Base-by-base conservation (phyloP, 2,113 vertebrate species). In the Trematocara marginatum region DNA sequence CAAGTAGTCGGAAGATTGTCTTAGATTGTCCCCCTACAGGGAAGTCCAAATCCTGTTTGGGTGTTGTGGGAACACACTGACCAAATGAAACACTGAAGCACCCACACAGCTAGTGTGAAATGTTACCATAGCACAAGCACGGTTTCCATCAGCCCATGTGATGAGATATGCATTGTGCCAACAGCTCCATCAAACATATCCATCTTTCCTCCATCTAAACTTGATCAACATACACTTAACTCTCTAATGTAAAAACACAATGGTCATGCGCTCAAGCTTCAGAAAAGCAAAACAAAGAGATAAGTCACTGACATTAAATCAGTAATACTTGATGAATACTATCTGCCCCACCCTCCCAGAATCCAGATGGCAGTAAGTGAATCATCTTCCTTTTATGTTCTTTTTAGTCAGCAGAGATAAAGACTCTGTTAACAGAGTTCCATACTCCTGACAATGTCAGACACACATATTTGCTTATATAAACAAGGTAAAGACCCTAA, bases 231-330 rank as follows among this genome's bases (percentile, higher is more conserved):
- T 84, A 42, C 78, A 54, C 20, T 40, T 23, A 53, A 71, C 66
- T 59, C 11, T 76, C 26, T 57, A 84, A 87, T 85, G 79, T 59
- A 51, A 71, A 86, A 57, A 38, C 84, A 59, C 76, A 80, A 78
- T 38, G 53, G 89, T 66, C 4, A 16, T 78, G 51, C 18, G 52
- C 64, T 11, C 42, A 23, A 80, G 84, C 71, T 84, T 85, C 23
- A 86, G 81, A 91, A 82, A 90, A 84, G 78, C 35, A 92, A 93
- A 90, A 90, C 85, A 91, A 88, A 81, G 85, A 66, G 49, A 91
- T 92, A 91, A 93, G 93, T 93, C 90, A 90, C 20, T 64, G 89
- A 74, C 47, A 81, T 88, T 59, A 80, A 82, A 89, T 92, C 69
- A 83, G 86, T 54, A 56, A 80, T 16, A 85, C 84, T 84, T 85